Evolutionary conservation across 2,888 invertebrate genomes (phyloP), one percentile per base, ranked within the genome.

Genomic region (Hirtodrosophila trivittata): DNA sequence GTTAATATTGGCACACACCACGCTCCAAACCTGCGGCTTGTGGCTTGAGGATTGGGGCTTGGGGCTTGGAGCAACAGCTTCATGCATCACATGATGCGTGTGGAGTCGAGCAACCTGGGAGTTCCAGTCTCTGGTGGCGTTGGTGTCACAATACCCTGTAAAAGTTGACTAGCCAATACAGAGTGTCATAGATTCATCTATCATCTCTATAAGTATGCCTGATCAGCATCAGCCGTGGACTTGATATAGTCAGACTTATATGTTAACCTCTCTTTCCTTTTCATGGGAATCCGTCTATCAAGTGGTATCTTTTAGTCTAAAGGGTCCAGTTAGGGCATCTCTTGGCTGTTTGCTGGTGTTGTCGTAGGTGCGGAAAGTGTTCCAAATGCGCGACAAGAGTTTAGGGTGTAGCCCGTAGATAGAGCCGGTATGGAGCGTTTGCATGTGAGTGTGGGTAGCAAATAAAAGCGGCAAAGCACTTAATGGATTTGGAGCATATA

Each of bases 291-390:
- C n/a, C n/a, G n/a, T n/a, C n/a, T n/a, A n/a, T 25, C 25, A 25
- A 25, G 25, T 25, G 28, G 28, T 28, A 28, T 28, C 28, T 28
- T 28, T n/a, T 7, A n/a, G 28, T 28, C 9, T 7, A 9, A n/a
- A 7, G 5, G 9, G n/a, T 1, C 28, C 9, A 2, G 7, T 28
- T 8, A 28, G 28, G 41, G 7, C 35, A 33, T 14, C 21, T 33
- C 5, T 46, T 5, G 6, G 49, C 49, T 56, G 62, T 52, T 47
- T 52, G 52, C 51, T 55, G 21, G 38, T 63, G 41, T 47, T 66
- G 73, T 69, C 67, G 84, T 83, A 81, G 83, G 83, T 86, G 86
- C 83, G 78, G 83, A 86, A 84, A 86, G 75, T 84, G 86, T 75
- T 75, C 64, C 85, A 80, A 72, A 66, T 66, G 65, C 62, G 66